Percentiles rank a stretch among this genome's conserved stretches.
These are phyloP conservation scores for Dryocosmus kuriphilus DNA, from an alignment of 2,888 invertebrate species.

Conservation along the genomic window DNA sequence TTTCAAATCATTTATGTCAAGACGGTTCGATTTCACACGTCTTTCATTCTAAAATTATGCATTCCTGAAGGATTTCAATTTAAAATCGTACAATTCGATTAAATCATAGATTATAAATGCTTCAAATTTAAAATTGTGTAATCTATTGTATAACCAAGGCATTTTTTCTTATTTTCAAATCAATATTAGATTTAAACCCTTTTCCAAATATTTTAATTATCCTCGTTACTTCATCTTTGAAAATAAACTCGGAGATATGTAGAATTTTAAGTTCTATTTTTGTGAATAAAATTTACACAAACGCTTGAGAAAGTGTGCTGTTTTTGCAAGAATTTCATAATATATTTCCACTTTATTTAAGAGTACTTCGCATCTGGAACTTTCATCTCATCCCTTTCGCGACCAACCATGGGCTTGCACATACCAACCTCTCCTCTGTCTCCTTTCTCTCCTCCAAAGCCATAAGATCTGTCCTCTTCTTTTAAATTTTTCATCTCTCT, in stretches of 20 bases:
- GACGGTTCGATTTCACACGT: too few relatives aligned
- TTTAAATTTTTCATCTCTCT: constrained; percentile 13
- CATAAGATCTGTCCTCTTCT: constrained; percentile 10
- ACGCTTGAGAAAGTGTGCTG: background rate
- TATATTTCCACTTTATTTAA: background rate
- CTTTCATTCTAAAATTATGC: too few relatives aligned
- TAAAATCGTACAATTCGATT: too few relatives aligned
- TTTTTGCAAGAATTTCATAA: background rate
- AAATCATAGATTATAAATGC: too few relatives aligned
- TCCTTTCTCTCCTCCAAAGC: constrained; percentile 11
- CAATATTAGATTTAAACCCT: too few relatives aligned
- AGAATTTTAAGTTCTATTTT: background rate
- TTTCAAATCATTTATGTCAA: too few relatives aligned
- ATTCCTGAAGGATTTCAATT: too few relatives aligned
- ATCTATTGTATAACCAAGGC: too few relatives aligned
- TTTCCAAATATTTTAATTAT: too few relatives aligned
- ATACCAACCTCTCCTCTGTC: constrained; percentile 15
- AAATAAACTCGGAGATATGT: background rate
- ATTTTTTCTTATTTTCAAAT: too few relatives aligned
- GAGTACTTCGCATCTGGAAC: constrained; percentile 16
- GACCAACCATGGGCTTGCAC: constrained; percentile 33
- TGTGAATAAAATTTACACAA: background rate
- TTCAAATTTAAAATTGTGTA: too few relatives aligned
- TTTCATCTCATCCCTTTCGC: constrained; percentile 19
- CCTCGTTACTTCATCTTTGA: too few relatives aligned